Percentiles rank a stretch among this genome's conserved stretches.
Conservation (phyloP, 2,888 invertebrate species). For the Leptopilina myrica region DNA sequence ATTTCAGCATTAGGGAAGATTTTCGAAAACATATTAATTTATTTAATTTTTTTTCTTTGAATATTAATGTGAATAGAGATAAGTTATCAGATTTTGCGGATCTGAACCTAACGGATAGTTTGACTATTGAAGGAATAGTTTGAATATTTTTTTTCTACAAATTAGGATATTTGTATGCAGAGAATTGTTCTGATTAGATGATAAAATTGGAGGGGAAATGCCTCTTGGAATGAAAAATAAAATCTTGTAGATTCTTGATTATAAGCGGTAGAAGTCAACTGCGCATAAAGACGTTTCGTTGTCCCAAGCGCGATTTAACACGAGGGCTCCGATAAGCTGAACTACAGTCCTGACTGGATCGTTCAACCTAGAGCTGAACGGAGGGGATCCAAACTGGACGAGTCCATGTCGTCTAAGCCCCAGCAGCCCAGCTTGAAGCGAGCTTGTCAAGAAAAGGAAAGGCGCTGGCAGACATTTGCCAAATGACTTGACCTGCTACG, state of each 20-base stretch:
- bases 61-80: no score
- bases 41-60: no score
- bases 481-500: background rate
- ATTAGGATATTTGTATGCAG: background rate
- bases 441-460: background rate
- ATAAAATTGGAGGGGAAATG: background rate
- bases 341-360: slow-evolving; percentile 27
- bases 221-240: background rate
- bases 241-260: no score
- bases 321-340: background rate
- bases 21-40: no score
- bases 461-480: background rate
- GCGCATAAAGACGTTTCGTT: background rate
- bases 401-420: slow-evolving; percentile 10
- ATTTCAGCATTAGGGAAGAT: no score
- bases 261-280: no score
- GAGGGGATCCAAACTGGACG: slow-evolving; percentile 39
- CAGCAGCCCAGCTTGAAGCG: background rate
- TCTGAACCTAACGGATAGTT: no score
- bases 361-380: background rate
- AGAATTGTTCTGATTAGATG: background rate
- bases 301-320: background rate
- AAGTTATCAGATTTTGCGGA: no score
- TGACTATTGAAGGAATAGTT: no score
- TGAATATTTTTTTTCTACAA: no score